phyloP scores from a whole-genome alignment of 2,888 invertebrate genomes.

The Epirrita christyi region DNA sequence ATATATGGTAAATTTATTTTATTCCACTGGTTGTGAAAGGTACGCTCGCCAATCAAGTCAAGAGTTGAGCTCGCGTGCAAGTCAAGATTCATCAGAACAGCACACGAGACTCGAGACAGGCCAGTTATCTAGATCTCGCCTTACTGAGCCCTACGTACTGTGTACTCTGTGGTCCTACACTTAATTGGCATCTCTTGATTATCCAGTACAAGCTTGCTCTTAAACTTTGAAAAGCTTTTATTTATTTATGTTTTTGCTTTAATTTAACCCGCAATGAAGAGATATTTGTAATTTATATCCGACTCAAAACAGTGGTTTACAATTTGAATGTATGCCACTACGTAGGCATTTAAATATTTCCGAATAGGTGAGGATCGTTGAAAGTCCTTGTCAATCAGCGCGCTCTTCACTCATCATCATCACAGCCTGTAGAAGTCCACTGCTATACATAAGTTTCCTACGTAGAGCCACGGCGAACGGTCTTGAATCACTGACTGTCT shows the following conservation, averaged over 20 bases:
- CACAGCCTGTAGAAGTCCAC: no score
- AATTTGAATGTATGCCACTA: no score
- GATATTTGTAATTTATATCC: no score
- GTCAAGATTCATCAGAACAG: slow-evolving; percentile 58
- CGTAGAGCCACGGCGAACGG: no score
- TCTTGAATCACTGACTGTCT: no score
- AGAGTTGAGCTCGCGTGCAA: slow-evolving; percentile 63
- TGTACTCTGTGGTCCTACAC: slow-evolving; percentile 17
- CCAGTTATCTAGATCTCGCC: slow-evolving; percentile 68
- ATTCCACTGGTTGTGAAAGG: slow-evolving; percentile 30
- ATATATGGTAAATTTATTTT: slow-evolving; percentile 24
- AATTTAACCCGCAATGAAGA: no score
- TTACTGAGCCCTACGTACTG: slow-evolving; percentile 51
- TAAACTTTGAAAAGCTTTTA: slow-evolving; percentile 34
- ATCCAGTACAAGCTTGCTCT: slow-evolving; percentile 36
- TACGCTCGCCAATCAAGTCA: slow-evolving; percentile 41
- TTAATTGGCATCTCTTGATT: slow-evolving; percentile 73
- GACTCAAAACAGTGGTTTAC: no score
- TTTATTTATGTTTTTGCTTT: slow-evolving; percentile 24
- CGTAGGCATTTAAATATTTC: no score
- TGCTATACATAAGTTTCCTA: no score
- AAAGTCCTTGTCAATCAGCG: no score
- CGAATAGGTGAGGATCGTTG: no score
- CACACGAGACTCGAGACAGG: slow-evolving; percentile 37
- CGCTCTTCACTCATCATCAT: no score